Conservation (phyloP, 2,797 vertebrate species). For the Columba guinea region DNA sequence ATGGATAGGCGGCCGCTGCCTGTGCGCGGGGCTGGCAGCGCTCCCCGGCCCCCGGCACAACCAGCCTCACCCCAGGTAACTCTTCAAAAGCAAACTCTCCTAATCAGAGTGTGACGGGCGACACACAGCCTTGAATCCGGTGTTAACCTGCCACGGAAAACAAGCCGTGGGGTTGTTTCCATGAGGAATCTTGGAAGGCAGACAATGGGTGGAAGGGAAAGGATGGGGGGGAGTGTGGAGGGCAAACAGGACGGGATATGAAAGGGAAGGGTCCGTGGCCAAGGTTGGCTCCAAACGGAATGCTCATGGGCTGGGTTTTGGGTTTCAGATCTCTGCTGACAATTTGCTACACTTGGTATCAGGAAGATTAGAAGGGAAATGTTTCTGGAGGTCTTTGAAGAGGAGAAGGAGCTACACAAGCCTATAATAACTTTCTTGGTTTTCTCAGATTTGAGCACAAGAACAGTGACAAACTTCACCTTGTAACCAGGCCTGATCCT, state of each 20-base stretch:
- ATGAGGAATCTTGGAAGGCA: constrained; percentile 64
- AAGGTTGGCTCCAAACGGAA: constrained; percentile 46
- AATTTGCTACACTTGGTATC: constrained; percentile 30
- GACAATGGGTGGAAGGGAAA: constrained; percentile 46
- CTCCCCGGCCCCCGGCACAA: constrained; percentile 49
- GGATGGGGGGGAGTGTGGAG: neutral
- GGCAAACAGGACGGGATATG: neutral
- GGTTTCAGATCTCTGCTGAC: constrained; percentile 51
- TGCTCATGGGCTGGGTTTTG: constrained; percentile 27
- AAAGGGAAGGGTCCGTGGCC: constrained; percentile 32
- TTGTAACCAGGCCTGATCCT: neutral
- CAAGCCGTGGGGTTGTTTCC: constrained; percentile 73
- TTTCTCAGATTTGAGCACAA: neutral
- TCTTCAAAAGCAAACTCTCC: constrained; percentile 72
- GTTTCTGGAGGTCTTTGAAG: neutral
- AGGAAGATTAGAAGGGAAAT: neutral
- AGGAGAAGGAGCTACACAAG: rapidly evolving
- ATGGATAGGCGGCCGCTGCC: neutral
- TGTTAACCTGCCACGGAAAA: constrained; percentile 67
- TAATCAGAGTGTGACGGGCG: constrained; percentile 68
- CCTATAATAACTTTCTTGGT: too few relatives aligned
- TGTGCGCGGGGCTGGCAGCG: neutral
- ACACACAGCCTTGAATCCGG: constrained; percentile 64
- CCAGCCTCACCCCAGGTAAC: constrained; percentile 77
- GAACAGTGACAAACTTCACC: neutral